These are phyloP conservation scores for Ctenosaura bakeri DNA, from an alignment of 2,797 vertebrate species.

Conservation along the genomic window DNA sequence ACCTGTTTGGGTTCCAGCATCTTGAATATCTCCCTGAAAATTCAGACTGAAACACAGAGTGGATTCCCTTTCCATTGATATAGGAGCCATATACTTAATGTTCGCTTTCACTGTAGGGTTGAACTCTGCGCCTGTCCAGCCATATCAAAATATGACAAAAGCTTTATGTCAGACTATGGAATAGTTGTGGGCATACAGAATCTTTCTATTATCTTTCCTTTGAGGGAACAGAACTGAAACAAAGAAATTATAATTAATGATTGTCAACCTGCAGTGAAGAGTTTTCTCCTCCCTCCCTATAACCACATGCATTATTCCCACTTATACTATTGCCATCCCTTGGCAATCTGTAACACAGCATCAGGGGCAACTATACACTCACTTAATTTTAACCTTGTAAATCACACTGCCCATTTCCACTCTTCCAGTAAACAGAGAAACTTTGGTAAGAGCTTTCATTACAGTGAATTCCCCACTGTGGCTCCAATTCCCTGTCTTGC, in stretches of 20 bases:
- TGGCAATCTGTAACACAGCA: conserved; percentile 55
- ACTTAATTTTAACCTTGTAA: conserved; percentile 71
- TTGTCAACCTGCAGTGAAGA: conserved; percentile 53
- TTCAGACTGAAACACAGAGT: too few species aligned
- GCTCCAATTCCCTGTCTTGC: conserved; percentile 53
- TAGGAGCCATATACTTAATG: too few species aligned
- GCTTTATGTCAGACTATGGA: conserved; percentile 57
- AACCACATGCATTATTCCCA: conserved; percentile 52
- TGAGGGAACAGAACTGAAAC: conserved; percentile 53
- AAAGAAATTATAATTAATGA: conserved; percentile 58
- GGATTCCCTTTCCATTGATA: too few species aligned
- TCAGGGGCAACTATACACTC: conserved; percentile 50
- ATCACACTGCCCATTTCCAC: conserved; percentile 66
- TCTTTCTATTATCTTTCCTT: conserved; percentile 60
- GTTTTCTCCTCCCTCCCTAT: conserved; percentile 16
- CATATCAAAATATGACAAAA: conserved; percentile 13
- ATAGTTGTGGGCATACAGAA: conserved; percentile 7
- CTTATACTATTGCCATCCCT: conserved; percentile 58
- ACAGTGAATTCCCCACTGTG: conserved; percentile 55
- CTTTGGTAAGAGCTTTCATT: conserved; percentile 59
- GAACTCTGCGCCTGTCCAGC: conserved; percentile 44
- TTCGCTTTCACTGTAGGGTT: neutral
- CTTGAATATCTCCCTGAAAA: too few species aligned
- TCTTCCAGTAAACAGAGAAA: conserved; percentile 71
- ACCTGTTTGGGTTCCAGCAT: too few species aligned